Base-by-base conservation (phyloP, 2,113 vertebrate genomes). In the Rissa tridactyla region DNA sequence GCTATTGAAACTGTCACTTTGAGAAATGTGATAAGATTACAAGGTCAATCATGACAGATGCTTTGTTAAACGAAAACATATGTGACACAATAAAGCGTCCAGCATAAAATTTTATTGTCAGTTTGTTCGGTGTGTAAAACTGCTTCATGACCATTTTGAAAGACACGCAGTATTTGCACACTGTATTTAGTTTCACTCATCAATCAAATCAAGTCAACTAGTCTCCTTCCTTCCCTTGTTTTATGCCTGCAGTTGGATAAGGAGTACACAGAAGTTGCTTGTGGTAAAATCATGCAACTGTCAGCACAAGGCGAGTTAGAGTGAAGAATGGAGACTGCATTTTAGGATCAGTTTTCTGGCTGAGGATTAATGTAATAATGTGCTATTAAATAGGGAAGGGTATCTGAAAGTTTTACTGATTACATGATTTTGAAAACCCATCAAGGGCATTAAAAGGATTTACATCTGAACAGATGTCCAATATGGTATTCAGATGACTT, bases 311-410 rank as follows among this genome's bases (percentile, higher is more conserved):
- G 27, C 17, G 2, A 72, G 46, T 86, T 92, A 46, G 40, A 87
- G 27, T 38, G 15, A 27, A 94, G 69, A 82, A 81, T 44, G 44
- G 32, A 91, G n/a, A 22, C 44, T 85, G 44, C 57, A 49, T 91
- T 93, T 95, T 79, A 82, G 57, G 77, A 91, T 85, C 40, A 49
- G 44, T 82, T 96, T 94, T 94, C 92, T 87, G 70, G 4, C 30
- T 10, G 22, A 82, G 62, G 40, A 73, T 95, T 88, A 94, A 51
- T 87, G 52, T 22, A 81, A 55, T 92, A 85, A 70, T 82, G 44
- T 89, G 10, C 42, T 85, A 38, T 76, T 91, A 88, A 80, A 52
- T 34, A 90, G 36, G 62, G 70, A 60, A 69, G 25, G 3, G 18
- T 79, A 61, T 86, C 70, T 85, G 46, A 80, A 87, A 76, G 54